Conservation (phyloP, 2,888 invertebrate genomes). For the Eupithecia inturbata region DNA sequence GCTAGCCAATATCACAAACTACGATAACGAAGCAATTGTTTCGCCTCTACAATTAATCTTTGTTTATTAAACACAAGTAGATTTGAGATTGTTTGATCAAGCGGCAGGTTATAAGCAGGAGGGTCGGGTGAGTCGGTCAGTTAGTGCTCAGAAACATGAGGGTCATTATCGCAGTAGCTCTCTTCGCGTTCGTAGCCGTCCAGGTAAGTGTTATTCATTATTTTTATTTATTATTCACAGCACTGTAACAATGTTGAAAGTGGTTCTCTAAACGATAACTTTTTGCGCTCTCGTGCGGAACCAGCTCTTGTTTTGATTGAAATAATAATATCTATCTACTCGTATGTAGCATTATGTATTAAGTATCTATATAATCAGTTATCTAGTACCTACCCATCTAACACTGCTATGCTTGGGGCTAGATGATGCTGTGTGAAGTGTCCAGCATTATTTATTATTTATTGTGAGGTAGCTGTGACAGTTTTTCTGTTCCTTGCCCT, state of each 20-base stretch:
- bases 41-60: slow-evolving; percentile 29
- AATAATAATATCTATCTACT: too few relatives aligned
- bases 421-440: too few relatives aligned
- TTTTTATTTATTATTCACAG: not conserved
- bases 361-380: too few relatives aligned
- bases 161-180: slow-evolving; percentile 59
- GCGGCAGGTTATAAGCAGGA: slow-evolving; percentile 61
- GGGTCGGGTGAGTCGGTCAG: slow-evolving; percentile 13
- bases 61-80: slow-evolving; percentile 42
- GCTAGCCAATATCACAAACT: slow-evolving; percentile 17
- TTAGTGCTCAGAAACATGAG: slow-evolving; percentile 59
- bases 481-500: not conserved
- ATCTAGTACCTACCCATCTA: too few relatives aligned
- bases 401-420: too few relatives aligned
- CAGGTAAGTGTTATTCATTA: slow-evolving; percentile 58
- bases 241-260: not conserved
- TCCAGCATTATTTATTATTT: too few relatives aligned
- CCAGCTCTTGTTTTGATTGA: too few relatives aligned
- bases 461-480: not conserved
- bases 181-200: slow-evolving; percentile 69
- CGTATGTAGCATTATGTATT: too few relatives aligned
- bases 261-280: not conserved
- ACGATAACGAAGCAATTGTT: slow-evolving; percentile 45
- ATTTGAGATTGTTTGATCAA: slow-evolving; percentile 40
- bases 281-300: too few relatives aligned